phyloP scores from a whole-genome alignment of 2,797 vertebrate species.

The Champsocephalus gunnari region DNA sequence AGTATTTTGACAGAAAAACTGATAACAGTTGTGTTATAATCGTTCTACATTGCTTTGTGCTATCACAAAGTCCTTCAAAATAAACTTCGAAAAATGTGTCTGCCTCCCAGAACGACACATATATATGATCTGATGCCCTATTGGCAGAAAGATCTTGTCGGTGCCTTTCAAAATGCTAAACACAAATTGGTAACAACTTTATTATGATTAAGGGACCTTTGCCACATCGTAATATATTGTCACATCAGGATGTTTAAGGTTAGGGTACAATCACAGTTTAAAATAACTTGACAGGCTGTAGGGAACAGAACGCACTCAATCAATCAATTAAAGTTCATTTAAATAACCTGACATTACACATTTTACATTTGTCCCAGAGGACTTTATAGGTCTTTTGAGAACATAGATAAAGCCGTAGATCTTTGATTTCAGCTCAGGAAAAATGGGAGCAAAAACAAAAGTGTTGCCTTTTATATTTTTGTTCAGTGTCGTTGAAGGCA shows the following conservation, averaged over 20 bases:
- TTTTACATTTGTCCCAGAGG: too few species aligned
- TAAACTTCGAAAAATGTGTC: not conserved
- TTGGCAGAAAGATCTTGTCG: fast-evolving
- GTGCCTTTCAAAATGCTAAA: not conserved
- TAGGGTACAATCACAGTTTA: not conserved
- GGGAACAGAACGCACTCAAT: not conserved
- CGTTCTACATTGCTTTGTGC: not conserved
- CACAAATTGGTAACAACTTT: not conserved
- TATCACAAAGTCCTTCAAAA: not conserved
- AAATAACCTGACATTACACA: too few species aligned
- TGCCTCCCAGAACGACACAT: not conserved
- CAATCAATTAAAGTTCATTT: too few species aligned
- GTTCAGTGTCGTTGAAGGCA: too few species aligned
- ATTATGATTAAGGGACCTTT: not conserved
- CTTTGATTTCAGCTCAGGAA: too few species aligned
- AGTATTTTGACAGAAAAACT: not conserved
- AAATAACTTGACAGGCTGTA: not conserved
- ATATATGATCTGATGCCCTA: not conserved
- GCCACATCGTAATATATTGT: too few species aligned
- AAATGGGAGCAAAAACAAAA: too few species aligned
- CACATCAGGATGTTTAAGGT: not conserved
- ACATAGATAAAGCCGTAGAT: too few species aligned
- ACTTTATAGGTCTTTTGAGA: too few species aligned
- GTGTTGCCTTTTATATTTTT: too few species aligned
- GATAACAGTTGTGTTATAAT: not conserved